These are phyloP conservation scores for Oreohelix idahoensis DNA, from an alignment of 1,140 invertebrate genomes.

Conservation along the genomic window DNA sequence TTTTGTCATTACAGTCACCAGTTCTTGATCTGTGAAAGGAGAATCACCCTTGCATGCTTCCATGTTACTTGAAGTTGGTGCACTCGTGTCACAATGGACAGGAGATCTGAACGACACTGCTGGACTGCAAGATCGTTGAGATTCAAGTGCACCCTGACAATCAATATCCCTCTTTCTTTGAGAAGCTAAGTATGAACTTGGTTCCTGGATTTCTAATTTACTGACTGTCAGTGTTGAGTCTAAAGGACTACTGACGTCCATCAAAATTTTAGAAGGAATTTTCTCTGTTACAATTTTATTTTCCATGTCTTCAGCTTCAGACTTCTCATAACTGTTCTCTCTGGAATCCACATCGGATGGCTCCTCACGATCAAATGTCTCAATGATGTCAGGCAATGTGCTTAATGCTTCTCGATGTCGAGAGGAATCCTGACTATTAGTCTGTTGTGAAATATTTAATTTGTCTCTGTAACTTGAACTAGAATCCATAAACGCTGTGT, in stretches of 20 bases:
- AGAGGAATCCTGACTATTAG: neutral
- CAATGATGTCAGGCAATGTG: conserved; percentile 23
- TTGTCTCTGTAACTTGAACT: conserved; percentile 17
- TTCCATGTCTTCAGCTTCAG: neutral
- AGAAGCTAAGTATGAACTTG: conserved; percentile 16
- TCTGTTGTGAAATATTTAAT: neutral
- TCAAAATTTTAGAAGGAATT: neutral
- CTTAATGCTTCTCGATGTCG: conserved; percentile 14
- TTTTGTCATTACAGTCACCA: conserved; percentile 30
- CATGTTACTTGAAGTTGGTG: neutral
- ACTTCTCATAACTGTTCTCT: conserved; percentile 5
- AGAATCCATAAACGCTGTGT: conserved; percentile 30
- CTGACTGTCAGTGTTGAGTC: conserved; percentile 39
- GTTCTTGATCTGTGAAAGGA: conserved; percentile 37
- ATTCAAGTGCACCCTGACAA: neutral
- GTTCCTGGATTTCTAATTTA: conserved; percentile 12
- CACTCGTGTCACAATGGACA: neutral
- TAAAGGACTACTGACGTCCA: neutral
- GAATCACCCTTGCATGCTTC: conserved; percentile 2
- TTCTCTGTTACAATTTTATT: neutral
- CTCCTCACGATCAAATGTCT: conserved; percentile 7
- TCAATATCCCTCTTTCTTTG: neutral
- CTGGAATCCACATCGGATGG: neutral
- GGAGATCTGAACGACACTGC: neutral
- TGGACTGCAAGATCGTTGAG: neutral